Evolutionary conservation across 2,888 invertebrate genomes (phyloP).

Genomic region (Venustoraphidia nigricollis): DNA sequence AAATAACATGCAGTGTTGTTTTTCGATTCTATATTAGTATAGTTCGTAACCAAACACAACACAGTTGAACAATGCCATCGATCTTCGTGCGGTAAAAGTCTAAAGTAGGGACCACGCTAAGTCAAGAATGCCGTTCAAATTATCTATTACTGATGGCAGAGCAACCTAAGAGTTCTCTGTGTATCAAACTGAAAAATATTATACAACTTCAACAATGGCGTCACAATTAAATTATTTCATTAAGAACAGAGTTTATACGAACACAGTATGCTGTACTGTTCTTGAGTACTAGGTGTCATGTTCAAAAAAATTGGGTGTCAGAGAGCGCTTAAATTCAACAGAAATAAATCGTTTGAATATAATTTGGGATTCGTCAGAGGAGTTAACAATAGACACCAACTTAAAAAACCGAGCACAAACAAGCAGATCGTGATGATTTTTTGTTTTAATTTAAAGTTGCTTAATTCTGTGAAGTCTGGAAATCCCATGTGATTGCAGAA

Average conservation of each 20-base stretch:
- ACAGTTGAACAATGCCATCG: too few species aligned
- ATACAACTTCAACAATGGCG: too few species aligned
- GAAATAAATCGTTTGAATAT: slow-evolving; percentile 44
- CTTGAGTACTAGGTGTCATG: neutral
- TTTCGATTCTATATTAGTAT: too few species aligned
- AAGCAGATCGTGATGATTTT: slow-evolving; percentile 45
- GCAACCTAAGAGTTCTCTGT: too few species aligned
- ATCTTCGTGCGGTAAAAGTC: too few species aligned
- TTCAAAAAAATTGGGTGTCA: neutral
- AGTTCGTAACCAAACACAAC: too few species aligned
- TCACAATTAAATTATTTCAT: neutral
- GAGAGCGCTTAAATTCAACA: slow-evolving; percentile 22
- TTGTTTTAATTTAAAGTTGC: slow-evolving; percentile 36
- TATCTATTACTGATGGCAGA: too few species aligned
- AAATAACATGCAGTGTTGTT: too few species aligned
- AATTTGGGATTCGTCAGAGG: slow-evolving; percentile 58
- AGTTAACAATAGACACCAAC: slow-evolving; percentile 62
- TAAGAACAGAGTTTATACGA: neutral
- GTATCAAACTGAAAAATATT: too few species aligned
- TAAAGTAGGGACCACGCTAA: too few species aligned
- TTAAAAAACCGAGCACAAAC: slow-evolving; percentile 58
- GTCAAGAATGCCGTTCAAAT: too few species aligned
- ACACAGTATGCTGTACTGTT: neutral
- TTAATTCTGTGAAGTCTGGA: slow-evolving; percentile 66
- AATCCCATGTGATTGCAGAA: slow-evolving; percentile 97